These are phyloP conservation scores for Cheumatopsyche charites DNA, from an alignment of 1,140 invertebrate species.

Conservation along the genomic window DNA sequence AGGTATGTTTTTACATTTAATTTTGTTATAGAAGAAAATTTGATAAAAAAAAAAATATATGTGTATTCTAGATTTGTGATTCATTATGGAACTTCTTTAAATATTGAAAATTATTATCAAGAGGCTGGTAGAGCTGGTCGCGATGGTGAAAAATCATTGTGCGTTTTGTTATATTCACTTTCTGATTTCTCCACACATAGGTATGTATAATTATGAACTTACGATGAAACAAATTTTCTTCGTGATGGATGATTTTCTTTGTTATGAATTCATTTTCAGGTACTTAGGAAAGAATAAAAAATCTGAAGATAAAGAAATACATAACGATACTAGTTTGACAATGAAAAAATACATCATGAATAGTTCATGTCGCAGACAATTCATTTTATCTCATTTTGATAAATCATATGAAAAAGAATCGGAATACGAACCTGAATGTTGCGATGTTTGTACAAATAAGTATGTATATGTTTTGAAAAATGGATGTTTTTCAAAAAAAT, in stretches of 20 bases:
- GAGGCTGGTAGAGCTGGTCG: conserved; percentile 71
- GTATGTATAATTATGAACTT: conserved; percentile 42
- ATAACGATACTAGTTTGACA: not conserved
- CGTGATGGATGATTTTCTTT: no score
- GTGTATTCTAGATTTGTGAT: conserved; percentile 47
- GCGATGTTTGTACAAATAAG: conserved; percentile 42
- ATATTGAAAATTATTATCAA: conserved; percentile 64
- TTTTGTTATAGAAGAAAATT: conserved; percentile 2
- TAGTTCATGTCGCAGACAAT: conserved; percentile 40
- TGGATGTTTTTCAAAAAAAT: not conserved
- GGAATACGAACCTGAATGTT: conserved; percentile 25
- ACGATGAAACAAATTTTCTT: conserved; percentile 7
- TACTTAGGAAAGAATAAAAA: conserved; percentile 24
- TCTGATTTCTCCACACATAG: conserved; percentile 62
- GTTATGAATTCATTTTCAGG: no score
- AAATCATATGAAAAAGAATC: conserved; percentile 5
- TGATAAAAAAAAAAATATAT: not conserved
- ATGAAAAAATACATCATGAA: conserved; percentile 42
- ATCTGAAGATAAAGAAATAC: not conserved
- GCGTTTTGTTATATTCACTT: conserved; percentile 74
- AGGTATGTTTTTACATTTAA: conserved; percentile 55
- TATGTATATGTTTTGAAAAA: conserved; percentile 27
- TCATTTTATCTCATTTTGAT: conserved; percentile 43
- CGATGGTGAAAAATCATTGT: conserved; percentile 72
- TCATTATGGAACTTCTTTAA: conserved; percentile 68